Conservation (phyloP, 1,140 invertebrate genomes). For the Lutraria rhynchaena region DNA sequence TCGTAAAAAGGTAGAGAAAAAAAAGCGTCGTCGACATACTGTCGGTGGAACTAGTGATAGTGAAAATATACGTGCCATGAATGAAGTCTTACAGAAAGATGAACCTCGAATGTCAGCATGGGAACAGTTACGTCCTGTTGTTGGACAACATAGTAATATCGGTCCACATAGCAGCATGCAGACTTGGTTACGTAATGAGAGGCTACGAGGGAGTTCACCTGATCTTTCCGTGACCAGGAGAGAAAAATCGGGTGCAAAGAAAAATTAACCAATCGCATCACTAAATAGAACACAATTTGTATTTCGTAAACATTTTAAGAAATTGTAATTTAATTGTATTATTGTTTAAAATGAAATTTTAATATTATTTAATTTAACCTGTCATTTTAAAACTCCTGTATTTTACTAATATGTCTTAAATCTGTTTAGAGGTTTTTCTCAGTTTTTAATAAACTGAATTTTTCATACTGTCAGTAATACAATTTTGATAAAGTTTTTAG, state of each 20-base stretch:
- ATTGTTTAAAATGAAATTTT: no score
- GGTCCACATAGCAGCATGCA: conserved; percentile 64
- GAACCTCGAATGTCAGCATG: conserved; percentile 78
- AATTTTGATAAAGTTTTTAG: no score
- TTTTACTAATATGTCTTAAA: no score
- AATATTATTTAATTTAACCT: no score
- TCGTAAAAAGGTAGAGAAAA: conserved; percentile 60
- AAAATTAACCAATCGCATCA: not conserved
- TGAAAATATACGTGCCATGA: conserved; percentile 86
- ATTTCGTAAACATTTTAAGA: no score
- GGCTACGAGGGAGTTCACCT: conserved; percentile 73
- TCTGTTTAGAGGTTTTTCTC: no score
- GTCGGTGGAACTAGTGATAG: conserved; percentile 95
- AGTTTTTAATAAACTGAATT: no score
- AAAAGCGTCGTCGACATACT: conserved; percentile 88
- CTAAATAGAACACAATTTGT: not conserved
- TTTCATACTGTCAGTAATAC: no score
- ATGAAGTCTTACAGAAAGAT: conserved; percentile 67
- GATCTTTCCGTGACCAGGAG: conserved; percentile 62
- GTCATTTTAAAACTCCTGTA: no score
- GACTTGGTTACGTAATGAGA: conserved; percentile 76
- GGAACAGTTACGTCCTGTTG: conserved; percentile 80
- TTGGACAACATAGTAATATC: conserved; percentile 49
- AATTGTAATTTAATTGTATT: no score
- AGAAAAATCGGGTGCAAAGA: conserved; percentile 11